phyloP scores from a whole-genome alignment of 1,140 invertebrate genomes.

The Heliothis subflexa region DNA sequence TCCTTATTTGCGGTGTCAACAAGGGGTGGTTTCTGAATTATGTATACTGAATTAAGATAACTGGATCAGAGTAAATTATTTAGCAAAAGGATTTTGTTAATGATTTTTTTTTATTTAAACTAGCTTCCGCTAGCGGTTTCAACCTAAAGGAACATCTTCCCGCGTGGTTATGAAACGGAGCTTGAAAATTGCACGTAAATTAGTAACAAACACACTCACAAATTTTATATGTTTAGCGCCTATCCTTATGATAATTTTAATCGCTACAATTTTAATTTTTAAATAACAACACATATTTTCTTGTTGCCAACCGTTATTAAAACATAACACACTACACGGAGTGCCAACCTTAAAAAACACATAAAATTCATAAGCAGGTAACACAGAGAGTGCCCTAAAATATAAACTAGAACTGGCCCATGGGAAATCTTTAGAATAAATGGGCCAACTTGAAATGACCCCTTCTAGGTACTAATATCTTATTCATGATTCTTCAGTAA shows the following conservation, averaged over 20 bases:
- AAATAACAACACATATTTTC: too few species aligned
- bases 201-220: too few species aligned
- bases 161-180: too few species aligned
- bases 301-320: too few species aligned
- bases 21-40: conserved; percentile 17
- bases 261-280: too few species aligned
- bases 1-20: conserved; percentile 13
- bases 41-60: conserved; percentile 16
- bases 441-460: conserved; percentile 4
- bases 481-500: conserved; percentile 12
- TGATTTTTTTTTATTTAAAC: neutral
- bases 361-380: conserved; percentile 16
- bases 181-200: conserved; percentile 6
- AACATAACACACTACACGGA: neutral
- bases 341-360: neutral
- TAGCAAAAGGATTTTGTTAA: neutral
- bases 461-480: neutral
- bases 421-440: conserved; percentile 32
- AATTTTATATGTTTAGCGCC: too few species aligned
- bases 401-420: neutral
- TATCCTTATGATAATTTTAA: too few species aligned
- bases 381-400: neutral
- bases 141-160: too few species aligned
- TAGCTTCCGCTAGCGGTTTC: neutral
- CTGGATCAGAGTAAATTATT: neutral